Percentiles rank a stretch among this genome's conserved stretches.
Conservation (phyloP, 2,888 invertebrate genomes). For the Ochropleura plecta region DNA sequence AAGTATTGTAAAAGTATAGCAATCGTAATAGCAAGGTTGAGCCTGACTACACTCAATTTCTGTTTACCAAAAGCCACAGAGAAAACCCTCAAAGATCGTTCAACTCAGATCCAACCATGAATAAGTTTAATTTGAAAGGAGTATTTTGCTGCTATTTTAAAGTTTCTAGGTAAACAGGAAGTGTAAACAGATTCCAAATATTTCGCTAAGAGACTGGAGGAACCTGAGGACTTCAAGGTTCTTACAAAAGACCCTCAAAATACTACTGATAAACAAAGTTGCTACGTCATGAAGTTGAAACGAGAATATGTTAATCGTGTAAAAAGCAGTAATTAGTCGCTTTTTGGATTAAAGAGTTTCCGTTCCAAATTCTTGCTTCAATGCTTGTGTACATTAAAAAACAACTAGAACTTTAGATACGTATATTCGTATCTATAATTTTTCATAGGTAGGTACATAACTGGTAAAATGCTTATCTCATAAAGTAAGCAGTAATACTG, state of each 20-base stretch:
- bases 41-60: background rate
- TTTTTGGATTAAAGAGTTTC: conserved; percentile 1
- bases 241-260: conserved; percentile 48
- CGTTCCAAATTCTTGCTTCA: conserved; percentile 5
- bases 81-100: conserved; percentile 34
- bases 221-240: conserved; percentile 61
- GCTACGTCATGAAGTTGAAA: conserved; percentile 22
- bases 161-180: conserved; percentile 68
- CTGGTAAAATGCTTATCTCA: conserved; percentile 28
- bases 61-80: conserved; percentile 10
- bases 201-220: conserved; percentile 60
- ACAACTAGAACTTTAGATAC: background rate
- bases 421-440: background rate
- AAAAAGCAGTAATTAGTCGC: conserved; percentile 9
- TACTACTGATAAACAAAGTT: conserved; percentile 34
- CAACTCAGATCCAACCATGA: conserved; percentile 36
- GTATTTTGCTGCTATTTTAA: conserved; percentile 61
- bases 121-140: conserved; percentile 62
- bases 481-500: conserved; percentile 37
- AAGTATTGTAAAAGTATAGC: background rate
- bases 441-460: conserved; percentile 5
- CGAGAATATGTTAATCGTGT: conserved; percentile 7
- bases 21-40: background rate
- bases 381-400: background rate
- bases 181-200: conserved; percentile 55